Percentiles rank a stretch among this genome's conserved stretches.
Conservation (phyloP, 2,797 vertebrate genomes). For the Amazona finschi region DNA sequence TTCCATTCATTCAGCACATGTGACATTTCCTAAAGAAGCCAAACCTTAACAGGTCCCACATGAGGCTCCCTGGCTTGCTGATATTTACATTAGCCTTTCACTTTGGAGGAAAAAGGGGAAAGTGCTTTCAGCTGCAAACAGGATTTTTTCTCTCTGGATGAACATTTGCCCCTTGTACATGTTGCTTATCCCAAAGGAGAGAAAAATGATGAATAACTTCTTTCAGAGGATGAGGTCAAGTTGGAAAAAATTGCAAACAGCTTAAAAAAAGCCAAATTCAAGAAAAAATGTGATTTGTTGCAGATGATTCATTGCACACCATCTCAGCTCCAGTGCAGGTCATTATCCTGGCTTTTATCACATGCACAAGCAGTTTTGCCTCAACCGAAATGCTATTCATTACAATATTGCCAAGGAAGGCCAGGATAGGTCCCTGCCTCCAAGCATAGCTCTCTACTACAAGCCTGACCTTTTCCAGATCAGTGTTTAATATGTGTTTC, state of each 20-base stretch:
- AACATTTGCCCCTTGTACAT: neutral
- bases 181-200: slow-evolving; percentile 15
- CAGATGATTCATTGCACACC: neutral
- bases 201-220: neutral
- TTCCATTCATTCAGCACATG: neutral
- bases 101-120: neutral
- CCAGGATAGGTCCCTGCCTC: neutral
- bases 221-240: neutral
- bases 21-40: neutral
- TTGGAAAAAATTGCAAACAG: neutral
- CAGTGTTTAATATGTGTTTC: neutral
- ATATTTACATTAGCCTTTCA: slow-evolving; percentile 4
- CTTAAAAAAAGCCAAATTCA: neutral
- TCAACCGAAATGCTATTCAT: neutral
- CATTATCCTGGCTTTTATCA: neutral
- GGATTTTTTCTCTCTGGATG: neutral
- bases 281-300: neutral
- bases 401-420: neutral
- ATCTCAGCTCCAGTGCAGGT: neutral
- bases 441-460: neutral
- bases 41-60: neutral
- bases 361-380: neutral
- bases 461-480: neutral
- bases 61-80: neutral
- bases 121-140: neutral